phyloP scores from a whole-genome alignment of 2,113 vertebrate species.

The Columbina picui region DNA sequence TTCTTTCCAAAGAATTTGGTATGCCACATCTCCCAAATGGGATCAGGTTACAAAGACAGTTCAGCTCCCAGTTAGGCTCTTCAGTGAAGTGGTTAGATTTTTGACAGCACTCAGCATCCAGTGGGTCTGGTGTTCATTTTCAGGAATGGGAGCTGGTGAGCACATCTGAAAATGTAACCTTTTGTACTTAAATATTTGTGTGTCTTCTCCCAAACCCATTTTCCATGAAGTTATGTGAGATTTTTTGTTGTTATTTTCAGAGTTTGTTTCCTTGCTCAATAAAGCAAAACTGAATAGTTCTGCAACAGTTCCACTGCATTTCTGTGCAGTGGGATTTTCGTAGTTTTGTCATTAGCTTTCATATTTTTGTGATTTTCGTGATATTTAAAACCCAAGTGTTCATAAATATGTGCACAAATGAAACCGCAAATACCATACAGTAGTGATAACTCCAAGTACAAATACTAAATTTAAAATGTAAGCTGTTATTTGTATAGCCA shows the following conservation, averaged over 20 bases:
- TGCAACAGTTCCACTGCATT: background rate
- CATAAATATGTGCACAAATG: background rate
- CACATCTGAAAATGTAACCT: conserved; percentile 30
- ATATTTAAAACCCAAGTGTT: conserved; percentile 19
- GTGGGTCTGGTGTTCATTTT: conserved; percentile 33
- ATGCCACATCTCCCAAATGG: background rate
- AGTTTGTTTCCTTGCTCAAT: background rate
- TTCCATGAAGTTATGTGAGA: background rate
- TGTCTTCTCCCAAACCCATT: background rate
- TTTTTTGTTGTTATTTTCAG: background rate
- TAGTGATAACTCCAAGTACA: conserved; percentile 45
- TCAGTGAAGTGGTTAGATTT: conserved; percentile 43
- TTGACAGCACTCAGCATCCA: conserved; percentile 8
- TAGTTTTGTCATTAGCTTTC: conserved; percentile 21
- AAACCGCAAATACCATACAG: conserved; percentile 6
- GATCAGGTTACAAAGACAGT: conserved; percentile 35
- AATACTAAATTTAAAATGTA: conserved; percentile 32
- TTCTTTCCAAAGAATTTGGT: conserved; percentile 32
- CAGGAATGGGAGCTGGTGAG: conserved; percentile 11
- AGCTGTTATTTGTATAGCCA: conserved; percentile 27
- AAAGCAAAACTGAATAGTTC: conserved; percentile 17
- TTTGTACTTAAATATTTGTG: conserved; percentile 39
- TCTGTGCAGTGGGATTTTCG: background rate
- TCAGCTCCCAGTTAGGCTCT: conserved; percentile 16
- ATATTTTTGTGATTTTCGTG: background rate